These are phyloP conservation scores for Saxicola maurus DNA, from an alignment of 2,797 vertebrate genomes.

Conservation along the genomic window DNA sequence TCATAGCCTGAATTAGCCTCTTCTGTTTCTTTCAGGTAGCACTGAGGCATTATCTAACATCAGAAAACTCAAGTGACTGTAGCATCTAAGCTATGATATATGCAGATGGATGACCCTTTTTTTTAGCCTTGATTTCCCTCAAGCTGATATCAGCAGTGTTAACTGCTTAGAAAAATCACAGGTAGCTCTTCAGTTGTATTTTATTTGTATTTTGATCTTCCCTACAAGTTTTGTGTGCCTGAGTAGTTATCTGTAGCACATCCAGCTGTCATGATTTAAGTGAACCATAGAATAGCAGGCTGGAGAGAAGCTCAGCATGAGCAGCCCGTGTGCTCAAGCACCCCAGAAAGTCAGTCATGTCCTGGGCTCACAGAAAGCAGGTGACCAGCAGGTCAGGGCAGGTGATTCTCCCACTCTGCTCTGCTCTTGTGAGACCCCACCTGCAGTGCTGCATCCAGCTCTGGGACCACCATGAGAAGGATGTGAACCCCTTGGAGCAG, in stretches of 20 bases:
- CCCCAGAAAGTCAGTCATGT: background rate
- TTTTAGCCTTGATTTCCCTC: background rate
- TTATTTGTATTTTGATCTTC: background rate
- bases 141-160: background rate
- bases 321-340: background rate
- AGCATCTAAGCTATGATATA: background rate
- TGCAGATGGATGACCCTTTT: background rate
- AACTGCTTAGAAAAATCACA: background rate
- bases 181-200: background rate
- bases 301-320: background rate
- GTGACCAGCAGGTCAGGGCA: background rate
- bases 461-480: background rate
- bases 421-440: background rate
- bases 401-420: background rate
- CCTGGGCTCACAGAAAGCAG: background rate
- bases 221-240: background rate
- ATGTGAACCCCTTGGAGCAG: background rate
- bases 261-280: background rate
- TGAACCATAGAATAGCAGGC: background rate
- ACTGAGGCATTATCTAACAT: background rate
- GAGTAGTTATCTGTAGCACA: background rate
- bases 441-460: background rate
- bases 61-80: background rate
- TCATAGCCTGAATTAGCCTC: background rate
- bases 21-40: background rate